Percentiles rank a stretch among this genome's conserved stretches.
phyloP scores from a whole-genome alignment of 2,888 invertebrate genomes.

The Ornithoptera alexandrae region DNA sequence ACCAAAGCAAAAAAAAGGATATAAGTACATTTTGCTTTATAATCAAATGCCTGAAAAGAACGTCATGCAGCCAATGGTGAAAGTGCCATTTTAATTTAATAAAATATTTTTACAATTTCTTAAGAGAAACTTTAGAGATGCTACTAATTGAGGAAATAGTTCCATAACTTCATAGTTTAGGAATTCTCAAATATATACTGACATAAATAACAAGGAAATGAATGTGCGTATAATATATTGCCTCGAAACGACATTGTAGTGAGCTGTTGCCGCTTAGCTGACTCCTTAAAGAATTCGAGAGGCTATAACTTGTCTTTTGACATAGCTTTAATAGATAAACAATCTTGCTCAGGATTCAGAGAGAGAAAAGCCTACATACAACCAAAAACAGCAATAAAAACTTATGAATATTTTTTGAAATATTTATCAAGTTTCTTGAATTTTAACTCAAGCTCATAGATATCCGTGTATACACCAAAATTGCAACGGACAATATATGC shows the following conservation, averaged over 20 bases:
- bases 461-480: no score
- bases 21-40: neutral
- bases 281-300: constrained; percentile 20
- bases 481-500: no score
- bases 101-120: no score
- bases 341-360: constrained; percentile 7
- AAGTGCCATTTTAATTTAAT: no score
- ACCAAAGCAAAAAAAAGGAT: neutral
- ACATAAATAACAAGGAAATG: constrained; percentile 7
- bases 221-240: constrained; percentile 15
- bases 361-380: constrained; percentile 8
- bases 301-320: constrained; percentile 19
- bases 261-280: constrained; percentile 19
- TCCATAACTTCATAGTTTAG: neutral
- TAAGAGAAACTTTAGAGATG: no score
- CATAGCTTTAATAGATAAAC: constrained; percentile 26
- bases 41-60: neutral
- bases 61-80: neutral
- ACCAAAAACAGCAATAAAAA: constrained; percentile 4
- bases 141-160: neutral
- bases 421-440: neutral
- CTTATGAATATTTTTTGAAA: neutral
- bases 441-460: no score
- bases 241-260: constrained; percentile 1
- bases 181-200: neutral